A percentile compares a stretch with the other conserved stretches of the same genome.
Conservation (phyloP, 2,888 invertebrate species). For the Orgyia antiqua region DNA sequence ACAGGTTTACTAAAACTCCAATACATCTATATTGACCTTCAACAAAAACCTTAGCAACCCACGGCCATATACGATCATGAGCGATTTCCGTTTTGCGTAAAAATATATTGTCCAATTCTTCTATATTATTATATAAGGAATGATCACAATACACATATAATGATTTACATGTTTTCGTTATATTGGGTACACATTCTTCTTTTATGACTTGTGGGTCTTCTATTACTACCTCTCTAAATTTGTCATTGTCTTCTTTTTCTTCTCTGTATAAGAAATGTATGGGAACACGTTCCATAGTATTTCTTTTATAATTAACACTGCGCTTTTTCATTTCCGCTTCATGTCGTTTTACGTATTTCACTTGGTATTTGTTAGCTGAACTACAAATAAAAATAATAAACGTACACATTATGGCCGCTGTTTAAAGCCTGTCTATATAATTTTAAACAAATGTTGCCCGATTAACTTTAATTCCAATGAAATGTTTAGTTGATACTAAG, state of each 20-base stretch:
- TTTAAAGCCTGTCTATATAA: no score
- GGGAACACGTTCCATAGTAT: slow-evolving; percentile 31
- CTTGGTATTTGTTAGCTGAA: slow-evolving; percentile 51
- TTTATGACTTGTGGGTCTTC: slow-evolving; percentile 56
- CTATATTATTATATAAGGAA: slow-evolving; percentile 54
- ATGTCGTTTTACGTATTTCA: slow-evolving; percentile 59
- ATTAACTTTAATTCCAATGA: no score
- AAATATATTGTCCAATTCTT: slow-evolving; percentile 37
- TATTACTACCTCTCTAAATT: slow-evolving; percentile 40
- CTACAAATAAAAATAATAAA: slow-evolving; percentile 33
- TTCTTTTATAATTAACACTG: slow-evolving; percentile 37
- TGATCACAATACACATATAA: slow-evolving; percentile 76
- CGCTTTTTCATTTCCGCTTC: slow-evolving; percentile 34
- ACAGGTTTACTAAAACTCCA: slow-evolving; percentile 81
- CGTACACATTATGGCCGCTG: no score
- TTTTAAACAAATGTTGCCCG: no score
- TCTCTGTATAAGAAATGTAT: slow-evolving; percentile 50
- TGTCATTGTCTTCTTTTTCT: slow-evolving; percentile 26
- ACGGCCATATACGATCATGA: slow-evolving; percentile 76
- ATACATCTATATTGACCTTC: slow-evolving; percentile 84
- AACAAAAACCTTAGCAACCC: slow-evolving; percentile 84
- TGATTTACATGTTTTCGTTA: slow-evolving; percentile 71
- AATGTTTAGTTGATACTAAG: no score
- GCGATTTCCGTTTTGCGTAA: slow-evolving; percentile 27
- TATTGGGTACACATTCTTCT: slow-evolving; percentile 64